Percentiles rank a stretch among this genome's conserved stretches.
These are phyloP conservation scores for Misgurnus anguillicaudatus DNA, from an alignment of 2,113 vertebrate genomes.

Conservation along the genomic window DNA sequence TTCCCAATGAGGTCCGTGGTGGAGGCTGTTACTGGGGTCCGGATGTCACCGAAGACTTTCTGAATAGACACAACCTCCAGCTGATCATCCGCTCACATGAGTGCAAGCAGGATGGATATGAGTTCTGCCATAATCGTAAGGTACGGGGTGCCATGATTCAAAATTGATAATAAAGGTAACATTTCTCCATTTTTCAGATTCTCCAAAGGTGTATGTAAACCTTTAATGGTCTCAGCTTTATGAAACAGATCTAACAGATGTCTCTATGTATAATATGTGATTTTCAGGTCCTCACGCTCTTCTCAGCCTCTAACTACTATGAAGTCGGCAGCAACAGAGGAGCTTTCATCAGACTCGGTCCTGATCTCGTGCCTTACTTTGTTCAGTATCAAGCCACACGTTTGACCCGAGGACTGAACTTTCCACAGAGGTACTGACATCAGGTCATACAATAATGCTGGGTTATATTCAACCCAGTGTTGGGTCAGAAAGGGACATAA, in stretches of 20 bases:
- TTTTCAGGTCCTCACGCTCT: slow-evolving; percentile 89
- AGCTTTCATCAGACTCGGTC: slow-evolving; percentile 89
- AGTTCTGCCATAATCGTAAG: slow-evolving; percentile 91
- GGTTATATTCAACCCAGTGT: neutral
- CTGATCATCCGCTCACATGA: slow-evolving; percentile 92
- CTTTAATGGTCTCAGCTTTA: neutral
- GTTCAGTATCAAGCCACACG: slow-evolving; percentile 90
- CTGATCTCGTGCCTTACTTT: slow-evolving; percentile 85
- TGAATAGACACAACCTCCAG: slow-evolving; percentile 81
- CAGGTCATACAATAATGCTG: neutral
- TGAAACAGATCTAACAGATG: no score
- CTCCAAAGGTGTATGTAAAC: neutral
- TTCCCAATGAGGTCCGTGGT: slow-evolving; percentile 82
- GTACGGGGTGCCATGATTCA: slow-evolving; percentile 60
- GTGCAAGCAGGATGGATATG: slow-evolving; percentile 93
- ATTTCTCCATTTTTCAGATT: no score
- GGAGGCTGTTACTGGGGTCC: slow-evolving; percentile 94
- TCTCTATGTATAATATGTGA: neutral
- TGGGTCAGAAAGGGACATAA: no score
- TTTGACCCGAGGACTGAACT: slow-evolving; percentile 80
- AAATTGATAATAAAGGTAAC: no score
- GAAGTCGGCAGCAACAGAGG: slow-evolving; percentile 93
- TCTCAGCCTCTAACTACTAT: slow-evolving; percentile 97
- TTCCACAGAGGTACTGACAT: slow-evolving; percentile 83
- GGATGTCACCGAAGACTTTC: slow-evolving; percentile 81